Evolutionary conservation across 2,888 invertebrate species (phyloP), one percentile per base, ranked within the genome.

Genomic region (Achlya flavicornis): DNA sequence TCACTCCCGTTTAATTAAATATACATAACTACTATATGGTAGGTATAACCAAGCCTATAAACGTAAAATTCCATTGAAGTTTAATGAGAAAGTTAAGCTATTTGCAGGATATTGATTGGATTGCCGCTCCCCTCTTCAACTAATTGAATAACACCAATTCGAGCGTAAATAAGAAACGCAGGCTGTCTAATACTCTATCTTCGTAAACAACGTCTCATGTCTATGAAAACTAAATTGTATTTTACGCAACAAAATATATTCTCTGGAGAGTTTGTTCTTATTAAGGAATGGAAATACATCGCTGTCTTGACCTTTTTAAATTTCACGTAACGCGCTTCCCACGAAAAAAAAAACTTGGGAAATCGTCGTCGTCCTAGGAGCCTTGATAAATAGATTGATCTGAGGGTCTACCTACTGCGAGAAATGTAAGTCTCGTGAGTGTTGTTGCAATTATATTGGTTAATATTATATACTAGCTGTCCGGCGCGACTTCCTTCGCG

Each of bases 111-210:
- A 19, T 53, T 53, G 53, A 48, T 48, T 48, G 8, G 48, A 48
- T 48, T 16, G 48, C 48, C 46, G 4, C 14, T n/a, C 46, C 46
- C 14, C 19, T 53, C 16, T 53, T 53, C 16, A 53, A 10, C 19
- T 8, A 53, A 53, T 53, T 53, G 19, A 53, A 53, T 53, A 53
- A 53, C 19, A 48, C 16, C 48, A 53, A 53, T 53, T 53, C 10
- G 10, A 7, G 19, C 53, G 53, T 53, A 19, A 53, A 53, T 53
- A 53, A 19, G 19, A 53, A 53, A 53, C 53, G 16, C 19, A 53
- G 19, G 19, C 53, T 48, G 3, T 3, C 14, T 14, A 46, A 46
- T 1, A 46, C n/a, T 46, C 14, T 11, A 11, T n/a, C 46, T 5
- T 46, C 46, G 46, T 46, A 46, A 46, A 46, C n/a, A 53, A 53